These are phyloP conservation scores for Coremacera marginata DNA, from an alignment of 2,888 invertebrate species.

Conservation along the genomic window DNA sequence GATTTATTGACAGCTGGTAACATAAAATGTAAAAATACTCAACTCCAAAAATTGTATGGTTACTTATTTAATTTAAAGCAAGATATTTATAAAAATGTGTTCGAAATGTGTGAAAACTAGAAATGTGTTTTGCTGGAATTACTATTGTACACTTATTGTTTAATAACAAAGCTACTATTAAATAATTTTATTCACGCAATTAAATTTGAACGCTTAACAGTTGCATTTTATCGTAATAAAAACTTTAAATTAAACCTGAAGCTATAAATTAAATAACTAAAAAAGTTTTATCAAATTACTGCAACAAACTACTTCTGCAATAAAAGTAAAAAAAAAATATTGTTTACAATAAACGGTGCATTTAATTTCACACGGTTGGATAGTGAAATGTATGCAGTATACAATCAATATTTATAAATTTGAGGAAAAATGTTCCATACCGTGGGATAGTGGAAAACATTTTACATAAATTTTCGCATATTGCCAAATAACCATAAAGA, in stretches of 20 bases:
- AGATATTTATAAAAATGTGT: not conserved
- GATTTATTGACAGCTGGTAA: not conserved
- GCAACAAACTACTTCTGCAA: no score
- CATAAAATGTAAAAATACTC: not conserved
- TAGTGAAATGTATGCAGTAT: slow-evolving; percentile 30
- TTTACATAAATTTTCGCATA: not conserved
- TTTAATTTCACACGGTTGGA: slow-evolving; percentile 40
- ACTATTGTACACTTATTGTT: not conserved
- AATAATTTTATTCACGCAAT: not conserved
- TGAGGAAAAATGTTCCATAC: slow-evolving; percentile 4
- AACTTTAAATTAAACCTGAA: not conserved
- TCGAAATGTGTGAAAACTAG: not conserved
- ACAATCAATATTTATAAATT: slow-evolving; percentile 32
- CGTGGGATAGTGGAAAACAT: slow-evolving; percentile 20
- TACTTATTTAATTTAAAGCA: no score
- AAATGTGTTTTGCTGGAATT: not conserved
- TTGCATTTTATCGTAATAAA: not conserved
- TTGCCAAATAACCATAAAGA: no score
- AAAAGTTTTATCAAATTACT: not conserved
- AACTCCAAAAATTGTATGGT: not conserved
- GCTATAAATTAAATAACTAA: not conserved
- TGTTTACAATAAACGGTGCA: not conserved
- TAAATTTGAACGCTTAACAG: not conserved
- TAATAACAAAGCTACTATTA: not conserved
- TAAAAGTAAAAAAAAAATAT: not conserved